Evolutionary conservation across 2,888 invertebrate species (phyloP), one percentile per base, ranked within the genome.

Genomic region (Cryptocheilus praepositus): DNA sequence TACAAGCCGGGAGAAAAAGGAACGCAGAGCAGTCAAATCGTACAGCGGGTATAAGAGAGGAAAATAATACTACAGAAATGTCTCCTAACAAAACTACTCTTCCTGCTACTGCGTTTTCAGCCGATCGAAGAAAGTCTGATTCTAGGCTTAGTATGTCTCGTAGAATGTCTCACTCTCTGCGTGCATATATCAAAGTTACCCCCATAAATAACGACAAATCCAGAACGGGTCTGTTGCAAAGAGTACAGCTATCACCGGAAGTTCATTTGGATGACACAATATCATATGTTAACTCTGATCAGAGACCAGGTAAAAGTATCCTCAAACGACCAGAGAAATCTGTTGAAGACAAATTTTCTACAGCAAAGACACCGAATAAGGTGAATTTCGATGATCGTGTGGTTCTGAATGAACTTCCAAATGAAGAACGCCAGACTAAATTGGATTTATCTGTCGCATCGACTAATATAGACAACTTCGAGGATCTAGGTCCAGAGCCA

Each of bases 241-340:
- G 72, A 51, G 67, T 73, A 2, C 80, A 76, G 18, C 51, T 74
- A 16, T 78, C 81, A 0, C 84, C 87, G 0, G 80, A 85, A 25
- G 63, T 84, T 15, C 66, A 79, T 0, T 36, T 83, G 13, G 84
- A 87, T 51, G 70, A 78, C 5, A 82, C 85, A 2, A 81, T 84
- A 57, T 67, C 74, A 0, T 86, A 86, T 51, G 67, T 86, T 0
- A 88, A 87, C 67, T 87, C 83, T 0, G 74, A 77, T 57, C 86
- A 86, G 59, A 88, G 85, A 1, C 88, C 87, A 1, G 82, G 79
- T 0, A 86, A 80, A 51, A 76, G 87, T 44, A 88, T 88, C 65
- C 65, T 88, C 18, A 87, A 88, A 45, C 71, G 69, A 70, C 55
- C 69, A 0, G 80, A 82, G 15, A 73, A 71, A 8, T 21, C 67